Evolutionary conservation across 2,888 invertebrate species (phyloP).

Genomic region (Dasysyrphus tricinctus): DNA sequence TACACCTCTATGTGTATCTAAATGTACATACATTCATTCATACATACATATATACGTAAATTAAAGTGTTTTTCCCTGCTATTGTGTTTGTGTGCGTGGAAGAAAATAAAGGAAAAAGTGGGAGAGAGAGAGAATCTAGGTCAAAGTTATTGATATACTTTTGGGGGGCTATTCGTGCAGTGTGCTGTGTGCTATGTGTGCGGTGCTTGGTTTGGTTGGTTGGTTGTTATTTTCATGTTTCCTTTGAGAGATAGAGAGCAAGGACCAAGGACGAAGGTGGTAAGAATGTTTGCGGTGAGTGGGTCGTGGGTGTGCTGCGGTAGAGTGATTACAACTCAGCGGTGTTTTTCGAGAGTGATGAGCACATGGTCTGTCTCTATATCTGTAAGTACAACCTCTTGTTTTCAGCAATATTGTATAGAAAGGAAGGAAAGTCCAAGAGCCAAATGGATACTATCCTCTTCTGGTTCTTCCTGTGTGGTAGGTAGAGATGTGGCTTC

Average conservation of each 20-base stretch:
- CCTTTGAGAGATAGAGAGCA: slow-evolving; percentile 49
- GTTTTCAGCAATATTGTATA: background rate
- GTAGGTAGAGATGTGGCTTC: background rate
- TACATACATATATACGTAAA: background rate
- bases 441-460: slow-evolving; percentile 5
- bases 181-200: slow-evolving; percentile 44
- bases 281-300: slow-evolving; percentile 21
- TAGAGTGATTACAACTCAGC: slow-evolving; percentile 61
- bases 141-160: slow-evolving; percentile 73
- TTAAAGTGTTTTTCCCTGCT: background rate
- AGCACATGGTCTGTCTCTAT: slow-evolving; percentile 46
- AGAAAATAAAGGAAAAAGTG: background rate
- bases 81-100: slow-evolving; percentile 34
- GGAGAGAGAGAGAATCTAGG: slow-evolving; percentile 48
- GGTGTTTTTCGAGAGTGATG: slow-evolving; percentile 52
- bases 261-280: slow-evolving; percentile 35
- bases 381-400: slow-evolving; percentile 25
- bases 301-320: slow-evolving; percentile 37
- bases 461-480: background rate
- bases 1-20: background rate
- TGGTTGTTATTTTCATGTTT: slow-evolving; percentile 70
- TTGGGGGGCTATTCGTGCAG: slow-evolving; percentile 37
- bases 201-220: slow-evolving; percentile 41
- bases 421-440: background rate
- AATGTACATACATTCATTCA: too few relatives aligned